Conservation (phyloP, 1,140 invertebrate genomes). For the Camponotus pennsylvanicus region DNA sequence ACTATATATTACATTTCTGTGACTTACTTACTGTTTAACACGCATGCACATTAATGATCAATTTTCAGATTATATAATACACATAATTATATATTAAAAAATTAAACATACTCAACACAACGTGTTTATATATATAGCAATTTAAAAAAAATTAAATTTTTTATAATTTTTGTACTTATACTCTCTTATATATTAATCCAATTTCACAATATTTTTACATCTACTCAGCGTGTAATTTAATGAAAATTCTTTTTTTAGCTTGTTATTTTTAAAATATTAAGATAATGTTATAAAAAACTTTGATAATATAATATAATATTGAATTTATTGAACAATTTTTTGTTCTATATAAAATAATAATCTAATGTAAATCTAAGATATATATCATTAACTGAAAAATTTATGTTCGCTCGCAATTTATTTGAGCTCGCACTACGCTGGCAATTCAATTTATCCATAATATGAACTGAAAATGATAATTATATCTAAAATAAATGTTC, state of each 20-base stretch:
- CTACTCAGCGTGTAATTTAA: neutral
- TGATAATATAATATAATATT: slow-evolving; percentile 4
- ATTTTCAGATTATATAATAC: slow-evolving; percentile 38
- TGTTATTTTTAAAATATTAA: neutral
- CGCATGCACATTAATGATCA: slow-evolving; percentile 62
- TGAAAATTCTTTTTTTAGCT: neutral
- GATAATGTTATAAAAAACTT: neutral
- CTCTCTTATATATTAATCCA: neutral
- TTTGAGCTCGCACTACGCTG: neutral
- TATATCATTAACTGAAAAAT: slow-evolving; percentile 2
- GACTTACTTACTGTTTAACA: slow-evolving; percentile 14
- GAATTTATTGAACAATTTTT: neutral
- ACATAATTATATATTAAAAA: neutral
- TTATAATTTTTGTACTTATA: neutral
- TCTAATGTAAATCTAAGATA: neutral
- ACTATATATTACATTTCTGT: slow-evolving; percentile 8
- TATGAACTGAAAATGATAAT: neutral
- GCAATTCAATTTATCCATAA: neutral
- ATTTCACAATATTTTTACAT: neutral
- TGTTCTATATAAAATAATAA: neutral
- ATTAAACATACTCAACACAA: neutral
- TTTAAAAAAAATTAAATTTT: neutral
- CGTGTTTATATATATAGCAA: neutral
- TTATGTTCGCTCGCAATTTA: neutral
- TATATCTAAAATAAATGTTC: neutral